A percentile compares a stretch with the other conserved stretches of the same genome.
Conservation (phyloP, 2,888 invertebrate species). For the Eupithecia inturbata region DNA sequence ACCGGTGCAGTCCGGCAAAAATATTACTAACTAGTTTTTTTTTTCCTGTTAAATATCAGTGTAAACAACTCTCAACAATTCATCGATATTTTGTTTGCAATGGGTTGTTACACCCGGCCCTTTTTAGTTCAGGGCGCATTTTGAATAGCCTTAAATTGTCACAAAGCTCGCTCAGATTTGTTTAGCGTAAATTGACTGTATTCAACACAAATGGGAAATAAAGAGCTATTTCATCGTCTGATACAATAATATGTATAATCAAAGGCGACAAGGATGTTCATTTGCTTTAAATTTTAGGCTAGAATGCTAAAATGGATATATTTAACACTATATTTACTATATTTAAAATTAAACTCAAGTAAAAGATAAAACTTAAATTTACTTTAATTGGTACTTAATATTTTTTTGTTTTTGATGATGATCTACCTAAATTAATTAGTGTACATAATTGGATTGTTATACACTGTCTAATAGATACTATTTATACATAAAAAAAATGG, state of each 20-base stretch:
- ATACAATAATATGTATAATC: not conserved
- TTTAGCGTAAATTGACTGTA: conserved; percentile 74
- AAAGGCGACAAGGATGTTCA: not conserved
- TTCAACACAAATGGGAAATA: conserved; percentile 53
- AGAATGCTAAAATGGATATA: not conserved
- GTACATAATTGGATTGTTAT: not conserved
- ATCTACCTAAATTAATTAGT: not conserved
- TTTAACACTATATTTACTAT: too few species aligned
- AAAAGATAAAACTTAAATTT: too few species aligned
- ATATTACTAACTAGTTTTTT: not conserved
- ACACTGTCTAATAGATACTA: too few species aligned
- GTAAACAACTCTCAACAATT: not conserved
- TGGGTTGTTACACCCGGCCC: conserved; percentile 44
- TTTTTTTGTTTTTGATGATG: too few species aligned
- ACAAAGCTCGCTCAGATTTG: conserved; percentile 70
- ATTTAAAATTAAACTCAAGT: not conserved
- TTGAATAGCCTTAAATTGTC: conserved; percentile 77
- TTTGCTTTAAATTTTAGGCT: not conserved
- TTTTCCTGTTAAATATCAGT: too few species aligned
- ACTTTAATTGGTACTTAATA: too few species aligned
- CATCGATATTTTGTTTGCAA: not conserved
- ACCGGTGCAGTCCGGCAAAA: not conserved
- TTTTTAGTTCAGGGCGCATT: conserved; percentile 59
- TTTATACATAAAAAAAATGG: too few species aligned
- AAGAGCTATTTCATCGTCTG: conserved; percentile 19